These are phyloP conservation scores for Wasmannia auropunctata DNA, from an alignment of 1,140 invertebrate genomes.

Conservation along the genomic window DNA sequence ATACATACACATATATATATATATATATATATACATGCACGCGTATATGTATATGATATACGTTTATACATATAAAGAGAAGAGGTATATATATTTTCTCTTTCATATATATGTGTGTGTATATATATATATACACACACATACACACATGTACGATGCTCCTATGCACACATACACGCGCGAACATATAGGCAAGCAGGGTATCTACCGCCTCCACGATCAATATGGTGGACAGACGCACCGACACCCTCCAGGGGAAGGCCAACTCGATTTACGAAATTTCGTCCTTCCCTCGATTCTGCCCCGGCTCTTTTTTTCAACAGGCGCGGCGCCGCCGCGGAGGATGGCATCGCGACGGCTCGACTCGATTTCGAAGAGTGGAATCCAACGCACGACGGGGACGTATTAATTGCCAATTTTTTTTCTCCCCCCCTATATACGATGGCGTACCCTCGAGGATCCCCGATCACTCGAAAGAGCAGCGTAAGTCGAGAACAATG, in stretches of 20 bases:
- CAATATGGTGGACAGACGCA: slow-evolving; percentile 85
- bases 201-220: slow-evolving; percentile 82
- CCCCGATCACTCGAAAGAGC: background rate
- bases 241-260: slow-evolving; percentile 79
- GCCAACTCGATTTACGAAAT: slow-evolving; percentile 82
- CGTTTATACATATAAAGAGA: background rate
- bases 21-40: slow-evolving; percentile 1
- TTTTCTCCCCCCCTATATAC: background rate
- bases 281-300: slow-evolving; percentile 75
- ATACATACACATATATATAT: background rate
- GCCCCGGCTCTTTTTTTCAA: slow-evolving; percentile 64
- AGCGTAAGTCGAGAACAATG: slow-evolving; percentile 27
- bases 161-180: slow-evolving; percentile 38
- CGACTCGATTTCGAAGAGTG: slow-evolving; percentile 14
- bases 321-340: slow-evolving; percentile 4
- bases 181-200: slow-evolving; percentile 63
- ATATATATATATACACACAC: background rate
- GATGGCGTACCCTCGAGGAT: background rate
- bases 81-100: slow-evolving; percentile 5
- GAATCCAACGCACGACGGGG: background rate
- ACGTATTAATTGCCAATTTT: slow-evolving; percentile 33
- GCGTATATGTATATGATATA: slow-evolving; percentile 19
- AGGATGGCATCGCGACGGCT: slow-evolving; percentile 61
- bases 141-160: background rate
- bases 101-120: slow-evolving; percentile 18